A percentile compares a stretch with the other conserved stretches of the same genome.
phyloP scores from a whole-genome alignment of 2,113 vertebrate species.

The Cacatua alba region DNA sequence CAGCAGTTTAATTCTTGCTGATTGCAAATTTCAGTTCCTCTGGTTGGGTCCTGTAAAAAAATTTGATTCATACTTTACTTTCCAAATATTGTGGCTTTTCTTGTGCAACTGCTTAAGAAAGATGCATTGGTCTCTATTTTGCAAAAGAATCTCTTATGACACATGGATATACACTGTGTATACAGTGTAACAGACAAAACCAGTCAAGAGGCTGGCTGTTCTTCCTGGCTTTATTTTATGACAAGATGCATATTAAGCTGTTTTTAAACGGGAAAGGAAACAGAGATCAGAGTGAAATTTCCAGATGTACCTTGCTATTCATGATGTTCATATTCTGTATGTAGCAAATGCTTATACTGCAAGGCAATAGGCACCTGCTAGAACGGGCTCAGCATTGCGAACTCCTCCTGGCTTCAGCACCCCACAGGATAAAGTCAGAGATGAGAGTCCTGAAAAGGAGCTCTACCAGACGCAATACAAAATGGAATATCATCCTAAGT shows the following conservation, averaged over 20 bases:
- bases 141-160: constrained; percentile 12
- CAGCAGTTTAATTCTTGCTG: constrained; percentile 45
- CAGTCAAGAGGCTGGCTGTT: neutral
- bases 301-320: neutral
- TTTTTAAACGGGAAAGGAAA: neutral
- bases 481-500: neutral
- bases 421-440: neutral
- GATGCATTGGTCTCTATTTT: neutral
- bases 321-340: neutral
- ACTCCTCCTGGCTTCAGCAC: neutral
- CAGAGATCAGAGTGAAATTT: neutral
- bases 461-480: neutral
- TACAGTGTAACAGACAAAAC: neutral
- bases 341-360: neutral
- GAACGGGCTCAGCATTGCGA: neutral
- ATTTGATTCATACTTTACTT: constrained; percentile 66
- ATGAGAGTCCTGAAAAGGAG: neutral
- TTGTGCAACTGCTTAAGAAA: constrained; percentile 57
- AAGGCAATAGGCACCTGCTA: neutral
- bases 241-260: neutral
- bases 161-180: neutral
- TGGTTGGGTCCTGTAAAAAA: constrained; percentile 10
- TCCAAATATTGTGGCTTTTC: constrained; percentile 53
- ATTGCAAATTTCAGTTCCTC: constrained; percentile 71
- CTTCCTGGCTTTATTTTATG: neutral